Conservation (phyloP, 2,113 vertebrate genomes). For the Pheucticus melanocephalus region DNA sequence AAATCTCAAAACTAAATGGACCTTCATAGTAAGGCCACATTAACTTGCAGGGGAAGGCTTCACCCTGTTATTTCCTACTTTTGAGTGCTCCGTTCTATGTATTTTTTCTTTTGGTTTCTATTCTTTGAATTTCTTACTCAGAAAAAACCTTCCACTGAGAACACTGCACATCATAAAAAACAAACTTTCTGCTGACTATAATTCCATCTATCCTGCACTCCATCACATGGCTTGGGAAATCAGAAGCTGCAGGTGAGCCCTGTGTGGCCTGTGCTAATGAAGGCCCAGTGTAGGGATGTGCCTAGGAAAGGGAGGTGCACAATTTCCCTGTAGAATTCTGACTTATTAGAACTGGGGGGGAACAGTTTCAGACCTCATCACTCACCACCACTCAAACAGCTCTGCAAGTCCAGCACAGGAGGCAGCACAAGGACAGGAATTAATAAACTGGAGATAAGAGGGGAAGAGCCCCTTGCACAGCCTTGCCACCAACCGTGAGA, state of each 20-base stretch:
- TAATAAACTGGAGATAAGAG: neutral
- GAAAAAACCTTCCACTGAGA: neutral
- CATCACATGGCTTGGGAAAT: neutral
- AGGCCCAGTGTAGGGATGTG: neutral
- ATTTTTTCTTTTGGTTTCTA: neutral
- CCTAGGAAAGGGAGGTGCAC: neutral
- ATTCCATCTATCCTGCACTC: neutral
- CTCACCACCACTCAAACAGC: neutral
- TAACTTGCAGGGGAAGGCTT: neutral
- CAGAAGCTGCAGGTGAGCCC: neutral
- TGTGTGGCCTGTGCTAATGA: neutral
- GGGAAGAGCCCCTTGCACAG: neutral
- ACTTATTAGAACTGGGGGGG: neutral
- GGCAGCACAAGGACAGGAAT: neutral
- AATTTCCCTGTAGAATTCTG: neutral
- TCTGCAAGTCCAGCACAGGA: neutral
- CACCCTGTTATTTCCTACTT: neutral
- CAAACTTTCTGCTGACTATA: neutral
- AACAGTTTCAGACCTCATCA: neutral
- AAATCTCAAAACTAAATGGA: neutral
- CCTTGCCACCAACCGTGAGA: neutral
- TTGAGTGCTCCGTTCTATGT: neutral
- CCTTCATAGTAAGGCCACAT: fast-evolving
- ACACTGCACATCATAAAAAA: neutral
- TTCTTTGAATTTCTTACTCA: neutral